Evolutionary conservation across 2,797 vertebrate genomes (phyloP).

Genomic region (Melopsittacus undulatus): DNA sequence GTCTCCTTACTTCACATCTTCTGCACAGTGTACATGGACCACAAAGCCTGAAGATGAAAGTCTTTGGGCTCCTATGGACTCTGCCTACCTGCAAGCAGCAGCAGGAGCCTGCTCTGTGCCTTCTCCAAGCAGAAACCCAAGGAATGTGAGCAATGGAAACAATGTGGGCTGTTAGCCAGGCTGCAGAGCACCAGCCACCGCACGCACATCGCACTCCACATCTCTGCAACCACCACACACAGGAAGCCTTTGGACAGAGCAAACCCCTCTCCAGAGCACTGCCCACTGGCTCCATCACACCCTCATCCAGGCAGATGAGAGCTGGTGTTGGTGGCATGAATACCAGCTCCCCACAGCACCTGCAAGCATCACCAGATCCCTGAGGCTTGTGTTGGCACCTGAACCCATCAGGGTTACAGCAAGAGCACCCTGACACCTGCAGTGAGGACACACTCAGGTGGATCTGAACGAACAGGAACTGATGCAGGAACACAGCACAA

Average conservation of each 20-base stretch:
- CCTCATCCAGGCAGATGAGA: background rate
- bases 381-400: background rate
- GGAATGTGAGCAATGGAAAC: background rate
- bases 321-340: background rate
- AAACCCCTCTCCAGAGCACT: background rate
- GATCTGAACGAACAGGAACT: background rate
- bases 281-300: background rate
- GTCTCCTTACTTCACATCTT: background rate
- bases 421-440: background rate
- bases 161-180: background rate
- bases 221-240: background rate
- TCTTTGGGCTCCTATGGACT: background rate
- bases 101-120: background rate
- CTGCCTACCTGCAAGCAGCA: slow-evolving; percentile 11
- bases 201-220: background rate
- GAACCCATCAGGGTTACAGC: background rate
- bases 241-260: background rate
- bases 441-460: background rate
- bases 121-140: background rate
- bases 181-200: background rate
- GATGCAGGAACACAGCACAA: background rate
- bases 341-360: background rate
- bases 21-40: background rate
- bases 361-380: background rate
- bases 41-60: background rate